Conservation (phyloP, 30 jellyfish, hydroid and myxozoan genomes). For the Turritopsis rubra region DNA sequence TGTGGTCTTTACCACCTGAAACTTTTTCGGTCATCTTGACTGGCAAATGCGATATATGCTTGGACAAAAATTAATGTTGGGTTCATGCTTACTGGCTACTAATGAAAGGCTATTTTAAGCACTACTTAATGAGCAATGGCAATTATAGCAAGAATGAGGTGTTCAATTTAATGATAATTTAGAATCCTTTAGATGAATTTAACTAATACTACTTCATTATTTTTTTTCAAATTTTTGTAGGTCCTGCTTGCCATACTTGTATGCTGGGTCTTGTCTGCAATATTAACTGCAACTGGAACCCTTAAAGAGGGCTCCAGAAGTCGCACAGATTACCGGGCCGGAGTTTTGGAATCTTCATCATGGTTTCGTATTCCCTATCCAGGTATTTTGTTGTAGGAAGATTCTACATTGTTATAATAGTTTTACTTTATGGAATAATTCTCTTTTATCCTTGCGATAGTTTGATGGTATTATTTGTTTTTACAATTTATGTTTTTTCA, state of each 20-base stretch:
- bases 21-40: too few species aligned
- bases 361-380: conserved; percentile 97
- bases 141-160: too few species aligned
- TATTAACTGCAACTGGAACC: conserved; percentile 76
- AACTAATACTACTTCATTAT: too few species aligned
- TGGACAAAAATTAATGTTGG: too few species aligned
- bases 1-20: too few species aligned
- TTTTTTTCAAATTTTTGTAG: conserved; percentile 5
- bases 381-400: conserved; percentile 35
- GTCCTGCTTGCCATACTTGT: conserved; percentile 59
- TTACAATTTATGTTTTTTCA: background rate
- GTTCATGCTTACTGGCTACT: too few species aligned
- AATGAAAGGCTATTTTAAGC: too few species aligned
- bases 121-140: too few species aligned
- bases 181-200: too few species aligned
- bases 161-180: too few species aligned
- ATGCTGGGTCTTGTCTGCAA: conserved; percentile 64
- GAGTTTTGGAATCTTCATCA: conserved; percentile 44
- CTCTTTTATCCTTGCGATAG: background rate
- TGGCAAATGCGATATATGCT: too few species aligned
- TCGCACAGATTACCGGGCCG: conserved; percentile 59
- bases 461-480: background rate
- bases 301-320: conserved; percentile 55
- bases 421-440: background rate
- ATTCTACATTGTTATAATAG: background rate